phyloP scores from a whole-genome alignment of 2,797 vertebrate species.

The Amazonetta brasiliensis region DNA sequence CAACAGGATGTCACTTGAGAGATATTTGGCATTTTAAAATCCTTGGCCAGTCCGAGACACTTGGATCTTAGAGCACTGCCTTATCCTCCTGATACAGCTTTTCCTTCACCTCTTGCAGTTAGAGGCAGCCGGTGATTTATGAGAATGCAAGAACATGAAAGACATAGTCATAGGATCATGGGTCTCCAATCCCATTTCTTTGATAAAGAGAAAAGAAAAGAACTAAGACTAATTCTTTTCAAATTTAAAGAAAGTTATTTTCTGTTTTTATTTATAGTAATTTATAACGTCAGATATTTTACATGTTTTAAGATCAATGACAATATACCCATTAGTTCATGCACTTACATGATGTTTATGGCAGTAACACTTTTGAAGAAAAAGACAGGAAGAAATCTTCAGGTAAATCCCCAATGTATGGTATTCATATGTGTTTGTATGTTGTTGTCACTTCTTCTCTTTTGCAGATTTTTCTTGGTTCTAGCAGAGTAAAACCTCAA shows the following conservation, averaged over 20 bases:
- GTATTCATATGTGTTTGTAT: background rate
- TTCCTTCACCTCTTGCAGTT: background rate
- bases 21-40: constrained; percentile 44
- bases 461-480: background rate
- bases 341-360: background rate
- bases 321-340: background rate
- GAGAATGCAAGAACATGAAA: constrained; percentile 16
- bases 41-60: background rate
- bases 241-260: background rate
- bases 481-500: background rate
- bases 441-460: background rate
- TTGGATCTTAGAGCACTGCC: background rate
- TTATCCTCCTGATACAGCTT: background rate
- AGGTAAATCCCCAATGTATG: background rate
- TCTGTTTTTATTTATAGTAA: constrained; percentile 5
- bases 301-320: background rate
- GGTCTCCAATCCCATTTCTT: background rate
- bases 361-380: background rate
- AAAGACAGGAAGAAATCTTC: background rate
- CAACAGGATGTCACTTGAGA: background rate
- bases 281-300: background rate
- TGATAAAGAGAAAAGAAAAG: background rate
- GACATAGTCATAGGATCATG: background rate
- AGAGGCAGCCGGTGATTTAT: constrained; percentile 11
- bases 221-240: background rate